Percentiles rank a stretch among this genome's conserved stretches.
phyloP scores from a whole-genome alignment of 2,113 vertebrate species.

The Anarrhichthys ocellatus region DNA sequence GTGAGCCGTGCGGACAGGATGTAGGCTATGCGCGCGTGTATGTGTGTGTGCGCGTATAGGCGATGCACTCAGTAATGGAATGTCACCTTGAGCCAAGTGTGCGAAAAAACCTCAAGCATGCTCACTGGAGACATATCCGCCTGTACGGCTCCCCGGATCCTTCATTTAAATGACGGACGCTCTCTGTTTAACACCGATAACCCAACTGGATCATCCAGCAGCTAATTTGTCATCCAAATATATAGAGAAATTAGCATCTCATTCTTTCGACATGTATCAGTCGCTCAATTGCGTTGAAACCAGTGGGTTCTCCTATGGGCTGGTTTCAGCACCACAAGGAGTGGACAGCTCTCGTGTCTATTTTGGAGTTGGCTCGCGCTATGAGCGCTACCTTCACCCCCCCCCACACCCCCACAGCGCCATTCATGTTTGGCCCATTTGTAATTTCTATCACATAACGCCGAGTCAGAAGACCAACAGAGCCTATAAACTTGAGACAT shows the following conservation, averaged over 20 bases:
- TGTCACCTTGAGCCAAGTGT: constrained; percentile 85
- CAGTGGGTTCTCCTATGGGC: constrained; percentile 1
- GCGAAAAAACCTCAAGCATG: constrained; percentile 77
- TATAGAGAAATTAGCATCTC: constrained; percentile 14
- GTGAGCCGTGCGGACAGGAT: constrained; percentile 40
- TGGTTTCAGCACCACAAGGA: constrained; percentile 72
- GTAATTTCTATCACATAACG: constrained; percentile 50
- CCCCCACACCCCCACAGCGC: not conserved
- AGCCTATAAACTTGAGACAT: constrained; percentile 37
- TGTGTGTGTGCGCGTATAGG: constrained; percentile 11
- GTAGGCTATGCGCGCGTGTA: constrained; percentile 29
- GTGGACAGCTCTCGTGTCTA: constrained; percentile 68
- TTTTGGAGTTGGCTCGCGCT: constrained; percentile 34
- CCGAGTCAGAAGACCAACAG: constrained; percentile 40
- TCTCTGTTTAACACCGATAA: constrained; percentile 28
- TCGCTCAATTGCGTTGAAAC: constrained; percentile 23
- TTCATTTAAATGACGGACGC: constrained; percentile 53
- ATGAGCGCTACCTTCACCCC: constrained; percentile 21
- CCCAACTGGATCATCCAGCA: constrained; percentile 29
- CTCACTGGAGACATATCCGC: constrained; percentile 72
- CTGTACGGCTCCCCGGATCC: constrained; percentile 55
- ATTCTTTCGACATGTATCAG: not conserved
- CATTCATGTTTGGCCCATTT: constrained; percentile 57
- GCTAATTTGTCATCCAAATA: constrained; percentile 34
- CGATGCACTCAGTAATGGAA: constrained; percentile 77